Base-by-base conservation (phyloP, 2,888 invertebrate genomes). In the Archaeoteleia sp. region DNA sequence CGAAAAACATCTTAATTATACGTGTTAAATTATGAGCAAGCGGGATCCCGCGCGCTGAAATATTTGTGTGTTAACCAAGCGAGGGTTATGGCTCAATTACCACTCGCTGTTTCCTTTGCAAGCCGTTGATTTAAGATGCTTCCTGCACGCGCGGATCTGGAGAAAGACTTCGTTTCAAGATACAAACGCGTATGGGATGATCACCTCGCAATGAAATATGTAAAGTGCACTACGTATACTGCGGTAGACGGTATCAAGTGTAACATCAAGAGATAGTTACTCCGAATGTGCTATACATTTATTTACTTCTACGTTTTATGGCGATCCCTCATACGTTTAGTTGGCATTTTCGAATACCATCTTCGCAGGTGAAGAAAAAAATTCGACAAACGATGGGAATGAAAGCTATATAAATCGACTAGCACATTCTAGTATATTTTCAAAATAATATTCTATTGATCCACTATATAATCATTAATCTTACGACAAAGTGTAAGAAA, bases 11-110 rank as follows among this genome's bases (percentile, higher is more conserved):
- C 78, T 82, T 81, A 82, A 82, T 83, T 82, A 80, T 74, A 73
- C 78, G 74, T 72, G 71, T 62, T 81, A 81, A 82, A 79, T 82
- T 82, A 83, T 76, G 80, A 79, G 78, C 68, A 69, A 79, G 77
- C 67, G 70, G 72, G 72, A 75, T 73, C 74, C 74, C 70, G 75
- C 55, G 75, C 73, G 81, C 72, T 81, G 82, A 83, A 81, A 83
- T 82, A 80, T 82, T 81, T 78, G 82, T 77, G 78, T 66, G 76
- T 77, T 80, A 73, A 72, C 76, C 74, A 75, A 74, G 70, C 78
- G 78, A 76, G 76, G 81, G 77, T 82, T 82, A 83, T 77, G 81
- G 79, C 82, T 83, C 82, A 82, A 82, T 82, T 83, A 82, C 80
- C 78, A 79, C 80, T 81, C 63, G 81, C 75, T 75, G 77, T 80